Percentiles rank a stretch among this genome's conserved stretches.
Evolutionary conservation across 2,797 vertebrate genomes (phyloP).

Genomic region (Brachymystax lenok): DNA sequence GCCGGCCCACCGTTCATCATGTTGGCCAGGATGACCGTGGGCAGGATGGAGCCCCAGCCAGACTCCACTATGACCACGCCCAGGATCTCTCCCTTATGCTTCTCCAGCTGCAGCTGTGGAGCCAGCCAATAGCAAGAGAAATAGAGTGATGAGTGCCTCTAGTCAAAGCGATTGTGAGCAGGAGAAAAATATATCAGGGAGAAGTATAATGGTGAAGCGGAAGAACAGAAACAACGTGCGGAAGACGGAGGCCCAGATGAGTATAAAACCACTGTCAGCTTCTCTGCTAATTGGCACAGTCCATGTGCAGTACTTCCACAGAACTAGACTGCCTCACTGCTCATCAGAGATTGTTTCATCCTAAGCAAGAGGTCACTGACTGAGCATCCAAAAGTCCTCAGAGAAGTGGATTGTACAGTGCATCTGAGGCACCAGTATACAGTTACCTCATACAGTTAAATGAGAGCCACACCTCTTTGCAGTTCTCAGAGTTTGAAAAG

Average conservation of each 20-base stretch:
- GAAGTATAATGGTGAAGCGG: background rate
- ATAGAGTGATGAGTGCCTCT: background rate
- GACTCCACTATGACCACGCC: constrained; percentile 98
- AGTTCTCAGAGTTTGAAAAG: constrained; percentile 99
- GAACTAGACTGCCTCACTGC: background rate
- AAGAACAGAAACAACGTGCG: background rate
- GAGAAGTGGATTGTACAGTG: background rate
- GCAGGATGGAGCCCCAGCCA: constrained; percentile 98
- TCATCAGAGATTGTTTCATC: background rate
- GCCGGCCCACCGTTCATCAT: constrained; percentile 99
- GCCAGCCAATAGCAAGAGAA: background rate
- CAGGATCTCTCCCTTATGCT: constrained; percentile 96
- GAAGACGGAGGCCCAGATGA: background rate
- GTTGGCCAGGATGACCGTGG: constrained; percentile 97
- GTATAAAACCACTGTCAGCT: background rate
- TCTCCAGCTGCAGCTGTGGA: constrained; percentile 92
- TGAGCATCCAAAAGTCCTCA: background rate
- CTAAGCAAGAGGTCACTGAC: background rate
- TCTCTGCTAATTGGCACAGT: background rate
- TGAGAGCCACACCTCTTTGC: constrained; percentile 88
- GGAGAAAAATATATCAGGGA: background rate
- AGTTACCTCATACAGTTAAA: background rate
- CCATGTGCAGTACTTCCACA: background rate
- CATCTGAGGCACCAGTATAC: background rate
- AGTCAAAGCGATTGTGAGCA: background rate